phyloP scores from a whole-genome alignment of 2,888 invertebrate genomes.

The Rotaria macrura region DNA sequence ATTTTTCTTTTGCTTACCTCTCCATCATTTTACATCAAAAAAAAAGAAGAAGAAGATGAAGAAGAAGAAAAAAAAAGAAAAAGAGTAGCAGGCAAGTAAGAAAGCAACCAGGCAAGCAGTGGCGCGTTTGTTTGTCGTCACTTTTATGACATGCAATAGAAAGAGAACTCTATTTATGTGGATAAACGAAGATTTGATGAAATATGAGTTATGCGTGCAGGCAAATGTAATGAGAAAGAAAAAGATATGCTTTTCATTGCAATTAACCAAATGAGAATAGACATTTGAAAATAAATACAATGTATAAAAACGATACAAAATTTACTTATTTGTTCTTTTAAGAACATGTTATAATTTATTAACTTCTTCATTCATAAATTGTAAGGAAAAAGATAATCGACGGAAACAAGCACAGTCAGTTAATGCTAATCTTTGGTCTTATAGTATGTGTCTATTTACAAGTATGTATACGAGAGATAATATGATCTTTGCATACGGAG shows the following conservation, averaged over 20 bases:
- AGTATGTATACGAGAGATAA: background rate
- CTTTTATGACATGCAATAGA: background rate
- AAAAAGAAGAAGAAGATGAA: background rate
- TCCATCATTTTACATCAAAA: background rate
- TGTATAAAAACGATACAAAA: too few relatives aligned
- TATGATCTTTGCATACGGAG: background rate
- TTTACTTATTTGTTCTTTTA: background rate
- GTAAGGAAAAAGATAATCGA: background rate
- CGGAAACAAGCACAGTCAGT: background rate
- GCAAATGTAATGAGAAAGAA: background rate
- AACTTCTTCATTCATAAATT: background rate
- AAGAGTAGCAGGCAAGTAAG: background rate
- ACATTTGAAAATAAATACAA: too few relatives aligned
- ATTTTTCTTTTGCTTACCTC: background rate
- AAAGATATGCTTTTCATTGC: background rate
- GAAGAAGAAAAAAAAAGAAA: background rate
- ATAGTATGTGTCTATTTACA: background rate
- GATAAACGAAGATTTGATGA: constrained; percentile 22
- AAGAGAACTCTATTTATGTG: constrained; percentile 13
- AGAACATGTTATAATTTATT: background rate
- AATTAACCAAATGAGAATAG: background rate
- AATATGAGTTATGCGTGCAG: background rate
- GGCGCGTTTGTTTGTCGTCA: background rate
- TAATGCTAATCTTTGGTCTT: background rate
- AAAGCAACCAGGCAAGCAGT: background rate